These are phyloP conservation scores for Syritta pipiens DNA, from an alignment of 2,888 invertebrate genomes.

Conservation along the genomic window DNA sequence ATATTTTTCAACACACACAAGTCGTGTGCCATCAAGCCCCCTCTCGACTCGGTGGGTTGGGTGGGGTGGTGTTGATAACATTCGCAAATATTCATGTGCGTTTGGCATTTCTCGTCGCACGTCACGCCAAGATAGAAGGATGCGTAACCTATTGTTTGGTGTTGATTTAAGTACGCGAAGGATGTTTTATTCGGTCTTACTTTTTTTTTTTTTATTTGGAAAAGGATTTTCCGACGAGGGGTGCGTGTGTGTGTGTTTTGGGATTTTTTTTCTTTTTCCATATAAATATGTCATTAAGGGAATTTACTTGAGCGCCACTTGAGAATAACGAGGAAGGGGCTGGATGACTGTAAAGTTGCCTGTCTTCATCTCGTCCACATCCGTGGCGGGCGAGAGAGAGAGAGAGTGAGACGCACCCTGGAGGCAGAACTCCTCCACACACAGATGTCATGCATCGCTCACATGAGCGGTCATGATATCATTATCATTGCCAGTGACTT, in stretches of 20 bases:
- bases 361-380: too few relatives aligned
- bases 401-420: too few relatives aligned
- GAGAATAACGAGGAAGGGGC: neutral
- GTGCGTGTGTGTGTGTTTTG: slow-evolving; percentile 5
- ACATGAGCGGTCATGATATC: slow-evolving; percentile 41
- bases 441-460: slow-evolving; percentile 16
- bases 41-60: neutral
- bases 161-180: slow-evolving; percentile 58
- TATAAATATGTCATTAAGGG: slow-evolving; percentile 63
- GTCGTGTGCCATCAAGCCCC: slow-evolving; percentile 22
- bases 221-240: slow-evolving; percentile 30
- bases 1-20: neutral
- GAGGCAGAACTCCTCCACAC: too few relatives aligned
- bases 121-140: neutral
- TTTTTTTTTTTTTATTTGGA: slow-evolving; percentile 53
- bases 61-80: slow-evolving; percentile 54
- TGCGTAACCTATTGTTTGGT: slow-evolving; percentile 54
- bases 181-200: slow-evolving; percentile 49
- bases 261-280: slow-evolving; percentile 49
- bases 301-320: slow-evolving; percentile 25
- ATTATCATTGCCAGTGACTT: slow-evolving; percentile 41
- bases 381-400: too few relatives aligned
- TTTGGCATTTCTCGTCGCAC: neutral
- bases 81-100: slow-evolving; percentile 62
- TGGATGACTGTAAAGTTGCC: neutral